These are phyloP conservation scores for Galleria mellonella DNA, from an alignment of 1,140 invertebrate genomes.

Conservation along the genomic window DNA sequence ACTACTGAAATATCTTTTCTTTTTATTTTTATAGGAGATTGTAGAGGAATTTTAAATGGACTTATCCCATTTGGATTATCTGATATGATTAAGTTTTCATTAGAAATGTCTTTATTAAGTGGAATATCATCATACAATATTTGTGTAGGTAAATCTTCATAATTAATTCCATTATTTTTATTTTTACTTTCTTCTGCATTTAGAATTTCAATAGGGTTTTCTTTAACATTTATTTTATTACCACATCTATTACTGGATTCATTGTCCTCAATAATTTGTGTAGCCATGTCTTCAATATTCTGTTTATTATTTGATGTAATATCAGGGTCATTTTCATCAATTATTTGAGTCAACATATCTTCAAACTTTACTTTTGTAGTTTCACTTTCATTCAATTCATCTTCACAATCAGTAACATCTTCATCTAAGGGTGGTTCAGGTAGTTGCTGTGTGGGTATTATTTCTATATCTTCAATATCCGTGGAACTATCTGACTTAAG, in stretches of 20 bases:
- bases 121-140: constrained; percentile 15
- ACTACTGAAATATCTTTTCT: constrained; percentile 13
- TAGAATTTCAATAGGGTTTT: not conserved
- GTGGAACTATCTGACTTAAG: constrained; percentile 31
- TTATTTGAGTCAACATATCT: constrained; percentile 18
- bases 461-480: constrained; percentile 48
- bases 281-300: constrained; percentile 29
- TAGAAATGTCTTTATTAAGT: constrained; percentile 10
- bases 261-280: constrained; percentile 29
- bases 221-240: no score
- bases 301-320: constrained; percentile 1
- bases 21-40: constrained; percentile 25
- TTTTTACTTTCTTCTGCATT: no score
- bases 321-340: constrained; percentile 2
- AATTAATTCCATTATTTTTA: constrained; percentile 3
- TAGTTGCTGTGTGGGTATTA: constrained; percentile 33
- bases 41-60: constrained; percentile 43
- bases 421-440: constrained; percentile 16
- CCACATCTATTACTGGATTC: not conserved
- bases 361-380: constrained; percentile 16
- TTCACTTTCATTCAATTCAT: constrained; percentile 17
- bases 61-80: constrained; percentile 11
- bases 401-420: constrained; percentile 49
- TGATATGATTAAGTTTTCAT: constrained; percentile 6
- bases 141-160: constrained; percentile 38